phyloP scores from a whole-genome alignment of 2,113 vertebrate species.

The Zosterops borbonicus region DNA sequence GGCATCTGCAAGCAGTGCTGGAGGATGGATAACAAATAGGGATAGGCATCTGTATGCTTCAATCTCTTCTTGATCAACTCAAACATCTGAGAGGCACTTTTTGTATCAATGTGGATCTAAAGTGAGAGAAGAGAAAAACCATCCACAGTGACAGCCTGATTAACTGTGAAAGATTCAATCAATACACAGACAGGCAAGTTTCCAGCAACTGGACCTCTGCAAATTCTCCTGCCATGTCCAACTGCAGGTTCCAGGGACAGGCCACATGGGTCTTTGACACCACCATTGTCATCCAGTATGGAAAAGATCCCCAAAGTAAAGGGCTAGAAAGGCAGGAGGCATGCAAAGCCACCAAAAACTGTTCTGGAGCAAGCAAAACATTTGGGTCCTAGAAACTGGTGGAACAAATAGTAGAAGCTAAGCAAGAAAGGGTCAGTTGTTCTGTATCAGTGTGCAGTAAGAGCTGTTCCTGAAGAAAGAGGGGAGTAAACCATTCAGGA shows the following conservation, averaged over 20 bases:
- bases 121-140: background rate
- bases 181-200: background rate
- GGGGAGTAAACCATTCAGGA: background rate
- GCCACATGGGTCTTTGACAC: background rate
- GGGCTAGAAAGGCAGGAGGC: background rate
- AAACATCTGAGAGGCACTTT: conserved; percentile 96
- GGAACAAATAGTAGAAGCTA: background rate
- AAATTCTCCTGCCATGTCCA: background rate
- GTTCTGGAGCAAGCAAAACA: background rate
- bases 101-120: conserved; percentile 93
- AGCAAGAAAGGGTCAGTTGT: background rate
- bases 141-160: background rate
- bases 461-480: background rate
- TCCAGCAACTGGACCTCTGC: background rate
- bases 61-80: conserved; percentile 93
- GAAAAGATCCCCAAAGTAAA: background rate
- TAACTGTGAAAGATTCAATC: background rate
- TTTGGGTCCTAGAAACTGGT: background rate
- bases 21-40: conserved; percentile 93
- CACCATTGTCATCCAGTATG: background rate
- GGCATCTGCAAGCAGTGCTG: conserved; percentile 97
- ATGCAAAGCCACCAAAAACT: background rate
- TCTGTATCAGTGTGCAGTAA: background rate
- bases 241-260: background rate
- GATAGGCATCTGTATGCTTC: conserved; percentile 93